phyloP scores from a whole-genome alignment of 2,888 invertebrate species.

The Meandrusa payeni region DNA sequence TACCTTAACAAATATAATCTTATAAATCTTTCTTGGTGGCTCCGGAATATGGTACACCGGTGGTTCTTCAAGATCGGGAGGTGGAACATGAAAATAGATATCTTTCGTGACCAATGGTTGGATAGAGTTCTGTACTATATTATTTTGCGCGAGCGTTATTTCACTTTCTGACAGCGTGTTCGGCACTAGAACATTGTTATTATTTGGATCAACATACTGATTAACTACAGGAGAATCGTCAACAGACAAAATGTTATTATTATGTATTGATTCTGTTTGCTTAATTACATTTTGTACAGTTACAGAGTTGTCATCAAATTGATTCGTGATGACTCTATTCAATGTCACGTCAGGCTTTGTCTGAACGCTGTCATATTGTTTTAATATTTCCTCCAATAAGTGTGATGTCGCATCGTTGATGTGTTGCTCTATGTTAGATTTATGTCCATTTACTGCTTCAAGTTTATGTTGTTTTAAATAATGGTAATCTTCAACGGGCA shows the following conservation, averaged over 20 bases:
- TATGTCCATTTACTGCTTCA: too few species aligned
- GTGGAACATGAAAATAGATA: constrained; percentile 88
- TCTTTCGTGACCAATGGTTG: constrained; percentile 82
- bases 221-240: background rate
- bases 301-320: background rate
- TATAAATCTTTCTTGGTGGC: constrained; percentile 83
- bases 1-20: constrained; percentile 88
- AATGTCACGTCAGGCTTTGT: background rate
- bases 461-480: constrained; percentile 36
- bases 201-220: background rate
- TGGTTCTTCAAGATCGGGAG: constrained; percentile 83
- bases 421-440: too few species aligned
- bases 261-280: background rate
- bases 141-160: background rate
- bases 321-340: background rate
- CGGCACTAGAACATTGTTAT: background rate
- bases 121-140: constrained; percentile 1
- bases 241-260: background rate
- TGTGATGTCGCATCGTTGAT: too few species aligned
- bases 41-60: constrained; percentile 71
- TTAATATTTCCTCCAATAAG: constrained; percentile 2
- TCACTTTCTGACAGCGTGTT: constrained; percentile 1
- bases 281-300: background rate
- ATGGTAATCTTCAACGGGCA: constrained; percentile 37
- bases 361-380: background rate